Conservation (phyloP, 2,113 vertebrate species). For the Callipepla californica region DNA sequence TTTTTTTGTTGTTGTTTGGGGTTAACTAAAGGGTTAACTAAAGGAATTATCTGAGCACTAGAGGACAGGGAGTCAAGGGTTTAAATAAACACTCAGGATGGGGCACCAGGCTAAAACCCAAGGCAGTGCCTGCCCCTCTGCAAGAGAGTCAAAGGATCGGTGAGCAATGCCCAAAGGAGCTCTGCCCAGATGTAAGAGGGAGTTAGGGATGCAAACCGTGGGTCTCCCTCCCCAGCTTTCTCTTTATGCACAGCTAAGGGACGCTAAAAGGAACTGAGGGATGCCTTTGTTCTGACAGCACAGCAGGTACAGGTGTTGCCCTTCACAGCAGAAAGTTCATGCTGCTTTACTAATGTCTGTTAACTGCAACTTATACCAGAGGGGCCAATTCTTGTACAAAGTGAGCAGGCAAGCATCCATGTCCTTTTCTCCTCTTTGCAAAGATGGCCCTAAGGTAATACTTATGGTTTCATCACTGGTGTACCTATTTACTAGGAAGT, state of each 20-base stretch:
- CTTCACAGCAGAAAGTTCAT: conserved; percentile 6
- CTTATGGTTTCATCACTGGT: neutral
- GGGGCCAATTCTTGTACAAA: conserved; percentile 8
- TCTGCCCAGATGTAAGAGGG: neutral
- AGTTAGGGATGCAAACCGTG: neutral
- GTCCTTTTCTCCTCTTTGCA: neutral
- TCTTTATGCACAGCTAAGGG: neutral
- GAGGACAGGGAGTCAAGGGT: neutral
- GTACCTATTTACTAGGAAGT: neutral
- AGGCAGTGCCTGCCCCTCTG: neutral
- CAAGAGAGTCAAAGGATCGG: neutral
- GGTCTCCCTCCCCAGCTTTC: neutral
- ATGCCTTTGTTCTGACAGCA: neutral
- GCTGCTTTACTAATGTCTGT: conserved; percentile 2
- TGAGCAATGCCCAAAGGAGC: neutral
- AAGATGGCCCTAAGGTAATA: neutral
- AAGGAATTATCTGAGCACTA: neutral
- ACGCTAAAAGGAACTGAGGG: neutral
- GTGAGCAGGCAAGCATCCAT: neutral
- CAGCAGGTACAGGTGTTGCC: neutral
- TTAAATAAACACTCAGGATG: neutral
- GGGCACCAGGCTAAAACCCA: neutral
- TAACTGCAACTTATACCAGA: neutral
- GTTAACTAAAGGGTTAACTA: conserved; percentile 8
- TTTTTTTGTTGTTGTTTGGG: neutral